Evolutionary conservation across 2,888 invertebrate species (phyloP).

Genomic region (Hybos culiciformis): DNA sequence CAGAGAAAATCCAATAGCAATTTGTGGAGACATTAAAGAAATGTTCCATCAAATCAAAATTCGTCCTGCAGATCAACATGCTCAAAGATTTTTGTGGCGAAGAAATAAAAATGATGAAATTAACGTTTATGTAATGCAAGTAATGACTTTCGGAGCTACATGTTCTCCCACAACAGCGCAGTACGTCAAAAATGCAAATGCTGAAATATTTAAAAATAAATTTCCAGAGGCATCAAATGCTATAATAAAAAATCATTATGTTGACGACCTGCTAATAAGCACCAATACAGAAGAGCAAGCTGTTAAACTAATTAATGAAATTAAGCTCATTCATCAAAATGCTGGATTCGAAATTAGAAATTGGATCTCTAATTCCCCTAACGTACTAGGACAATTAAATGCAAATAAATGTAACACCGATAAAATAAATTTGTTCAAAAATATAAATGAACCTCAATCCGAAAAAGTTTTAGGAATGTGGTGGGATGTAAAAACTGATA

Average conservation of each 20-base stretch:
- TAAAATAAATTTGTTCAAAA: neutral
- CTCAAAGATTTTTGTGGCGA: no score
- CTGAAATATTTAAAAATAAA: no score
- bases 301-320: conserved; percentile 7
- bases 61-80: no score
- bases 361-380: conserved; percentile 12
- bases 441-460: conserved; percentile 5
- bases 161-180: no score
- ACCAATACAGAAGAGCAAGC: no score
- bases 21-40: no score
- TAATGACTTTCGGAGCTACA: no score
- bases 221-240: conserved; percentile 13
- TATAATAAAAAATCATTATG: conserved; percentile 12
- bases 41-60: no score
- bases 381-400: neutral
- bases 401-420: neutral
- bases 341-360: conserved; percentile 15
- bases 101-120: no score
- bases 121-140: no score
- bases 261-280: neutral
- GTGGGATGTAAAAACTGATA: conserved; percentile 10
- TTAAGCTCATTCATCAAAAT: conserved; percentile 7
- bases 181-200: no score
- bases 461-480: conserved; percentile 12
- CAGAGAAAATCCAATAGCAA: no score